phyloP scores from a whole-genome alignment of 2,113 vertebrate species.

The Paratilapia polleni region DNA sequence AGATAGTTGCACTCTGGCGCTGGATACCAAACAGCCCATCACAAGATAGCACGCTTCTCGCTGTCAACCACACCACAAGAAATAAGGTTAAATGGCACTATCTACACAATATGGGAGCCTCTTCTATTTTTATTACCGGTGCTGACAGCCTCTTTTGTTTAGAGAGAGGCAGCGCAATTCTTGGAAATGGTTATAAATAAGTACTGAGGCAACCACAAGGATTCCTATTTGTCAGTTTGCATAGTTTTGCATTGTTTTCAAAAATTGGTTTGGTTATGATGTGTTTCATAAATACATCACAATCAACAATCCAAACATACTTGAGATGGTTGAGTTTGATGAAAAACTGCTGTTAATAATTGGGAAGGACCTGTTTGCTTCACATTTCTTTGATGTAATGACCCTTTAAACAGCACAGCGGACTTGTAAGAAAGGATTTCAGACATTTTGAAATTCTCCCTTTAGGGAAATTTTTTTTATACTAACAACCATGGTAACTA shows the following conservation, averaged over 20 bases:
- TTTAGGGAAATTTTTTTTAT: constrained; percentile 56
- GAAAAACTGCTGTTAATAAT: constrained; percentile 53
- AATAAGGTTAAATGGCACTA: constrained; percentile 79
- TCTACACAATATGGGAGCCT: constrained; percentile 69
- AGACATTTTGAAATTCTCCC: constrained; percentile 57
- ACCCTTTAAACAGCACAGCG: constrained; percentile 49
- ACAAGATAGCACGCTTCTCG: constrained; percentile 66
- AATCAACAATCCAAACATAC: constrained; percentile 28
- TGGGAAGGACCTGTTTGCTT: constrained; percentile 29
- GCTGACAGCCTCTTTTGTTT: constrained; percentile 70
- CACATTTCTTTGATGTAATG: constrained; percentile 67
- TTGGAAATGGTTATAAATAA: constrained; percentile 70
- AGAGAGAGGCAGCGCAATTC: constrained; percentile 48
- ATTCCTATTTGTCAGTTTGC: constrained; percentile 46
- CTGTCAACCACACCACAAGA: constrained; percentile 70
- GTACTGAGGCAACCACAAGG: constrained; percentile 21
- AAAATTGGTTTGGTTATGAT: constrained; percentile 26
- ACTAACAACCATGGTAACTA: constrained; percentile 53
- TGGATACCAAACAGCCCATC: constrained; percentile 68
- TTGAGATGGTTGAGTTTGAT: constrained; percentile 25
- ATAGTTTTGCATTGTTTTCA: constrained; percentile 39
- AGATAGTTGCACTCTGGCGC: constrained; percentile 72
- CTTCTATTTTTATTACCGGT: constrained; percentile 77
- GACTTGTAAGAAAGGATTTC: constrained; percentile 55
- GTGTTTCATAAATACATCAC: constrained; percentile 39